Conservation (phyloP, 2,113 vertebrate genomes). For the Crotalus horridus region DNA sequence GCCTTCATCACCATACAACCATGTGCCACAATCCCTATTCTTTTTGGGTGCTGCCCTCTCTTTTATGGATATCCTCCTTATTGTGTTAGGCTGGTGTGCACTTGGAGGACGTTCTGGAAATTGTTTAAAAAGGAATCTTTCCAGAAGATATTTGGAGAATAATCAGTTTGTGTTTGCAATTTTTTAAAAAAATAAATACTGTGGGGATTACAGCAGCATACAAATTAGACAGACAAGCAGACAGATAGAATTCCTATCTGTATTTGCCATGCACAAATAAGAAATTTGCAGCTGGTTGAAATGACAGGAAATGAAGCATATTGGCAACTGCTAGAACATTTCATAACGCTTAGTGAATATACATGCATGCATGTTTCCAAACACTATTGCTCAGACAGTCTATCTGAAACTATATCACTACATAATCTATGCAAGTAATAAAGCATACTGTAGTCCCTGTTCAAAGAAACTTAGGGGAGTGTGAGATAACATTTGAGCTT, state of each 20-base stretch:
- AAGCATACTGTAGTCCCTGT: neutral
- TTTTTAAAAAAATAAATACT: neutral
- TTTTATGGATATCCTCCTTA: neutral
- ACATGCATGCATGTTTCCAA: neutral
- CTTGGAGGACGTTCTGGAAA: neutral
- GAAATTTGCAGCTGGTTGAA: neutral
- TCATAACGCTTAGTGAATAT: neutral
- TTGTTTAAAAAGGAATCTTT: neutral
- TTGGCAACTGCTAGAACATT: neutral
- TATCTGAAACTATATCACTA: neutral
- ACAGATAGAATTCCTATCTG: neutral
- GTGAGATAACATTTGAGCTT: neutral
- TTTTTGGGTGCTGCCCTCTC: neutral
- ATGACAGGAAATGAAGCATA: neutral
- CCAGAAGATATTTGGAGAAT: neutral
- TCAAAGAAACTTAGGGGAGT: neutral
- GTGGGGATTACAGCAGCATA: neutral
- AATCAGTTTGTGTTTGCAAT: neutral
- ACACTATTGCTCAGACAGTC: neutral
- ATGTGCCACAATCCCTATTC: neutral
- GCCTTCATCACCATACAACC: neutral
- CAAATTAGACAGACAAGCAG: neutral
- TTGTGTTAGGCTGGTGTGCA: neutral
- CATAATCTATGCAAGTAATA: neutral
- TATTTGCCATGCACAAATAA: neutral